These are phyloP conservation scores for Aspiorhynchus laticeps DNA, from an alignment of 2,113 vertebrate species.

Conservation along the genomic window DNA sequence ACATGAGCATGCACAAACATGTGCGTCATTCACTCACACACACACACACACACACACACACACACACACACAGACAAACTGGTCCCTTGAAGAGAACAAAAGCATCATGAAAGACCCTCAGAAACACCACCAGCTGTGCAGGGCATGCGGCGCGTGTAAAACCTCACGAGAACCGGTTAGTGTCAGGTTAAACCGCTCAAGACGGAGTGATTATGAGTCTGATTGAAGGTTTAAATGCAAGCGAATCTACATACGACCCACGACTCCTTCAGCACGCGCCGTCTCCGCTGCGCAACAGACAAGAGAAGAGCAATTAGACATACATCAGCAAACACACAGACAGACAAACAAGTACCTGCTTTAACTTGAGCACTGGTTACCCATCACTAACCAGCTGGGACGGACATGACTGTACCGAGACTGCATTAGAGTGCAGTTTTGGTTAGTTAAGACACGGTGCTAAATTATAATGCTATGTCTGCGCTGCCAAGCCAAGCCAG, in stretches of 20 bases:
- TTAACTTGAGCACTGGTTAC: background rate
- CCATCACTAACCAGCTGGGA: background rate
- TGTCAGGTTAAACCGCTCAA: background rate
- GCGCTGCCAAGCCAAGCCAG: background rate
- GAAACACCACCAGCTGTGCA: background rate
- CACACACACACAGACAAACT: background rate
- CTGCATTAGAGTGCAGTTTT: background rate
- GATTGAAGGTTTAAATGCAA: background rate
- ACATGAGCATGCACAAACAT: background rate
- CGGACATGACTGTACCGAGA: background rate
- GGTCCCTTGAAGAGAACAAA: background rate
- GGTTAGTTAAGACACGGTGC: too few species aligned
- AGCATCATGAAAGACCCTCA: background rate
- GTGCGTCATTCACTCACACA: background rate
- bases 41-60: background rate
- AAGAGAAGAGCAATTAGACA: slow-evolving; percentile 9
- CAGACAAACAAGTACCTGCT: background rate
- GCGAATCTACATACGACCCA: slow-evolving; percentile 44
- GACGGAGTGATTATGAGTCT: background rate
- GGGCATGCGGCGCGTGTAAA: background rate
- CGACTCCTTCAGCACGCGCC: slow-evolving; percentile 34
- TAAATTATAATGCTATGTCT: background rate
- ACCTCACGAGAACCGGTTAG: background rate
- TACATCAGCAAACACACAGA: background rate
- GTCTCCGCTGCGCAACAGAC: slow-evolving; percentile 34